Evolutionary conservation across 1,140 invertebrate genomes (phyloP), one percentile per base, ranked within the genome.

Genomic region (Pectinophora gossypiella): DNA sequence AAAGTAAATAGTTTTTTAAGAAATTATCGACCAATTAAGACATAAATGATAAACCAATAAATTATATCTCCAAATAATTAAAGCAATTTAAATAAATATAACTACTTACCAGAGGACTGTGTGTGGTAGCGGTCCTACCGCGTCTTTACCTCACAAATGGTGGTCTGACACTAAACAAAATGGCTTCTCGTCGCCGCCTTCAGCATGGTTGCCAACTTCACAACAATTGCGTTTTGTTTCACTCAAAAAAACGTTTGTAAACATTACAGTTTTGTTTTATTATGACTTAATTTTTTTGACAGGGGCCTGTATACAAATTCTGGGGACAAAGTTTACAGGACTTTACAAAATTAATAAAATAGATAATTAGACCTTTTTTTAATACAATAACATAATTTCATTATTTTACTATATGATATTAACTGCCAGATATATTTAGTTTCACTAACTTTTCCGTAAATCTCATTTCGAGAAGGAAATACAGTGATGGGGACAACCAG

Each of bases 261-360:
- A 55, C 43, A 38, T 52, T 49, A 52, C 21, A 51, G 15, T 48
- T 61, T 50, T 53, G 27, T 49, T 55, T 36, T 54, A 56, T 19
- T 52, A 32, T 58, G 52, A 23, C 36, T 49, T 58, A 44, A 54
- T 43, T 32, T 54, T 51, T 61, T 56, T 56, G 46, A 40, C 53
- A 56, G 53, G 50, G 58, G 53, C 49, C 47, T 61, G 46, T 19
- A 10, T 45, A 13, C 5, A 45, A 45, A 45, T 19, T 19, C 19
- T 19, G 16, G 19, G 43, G 43, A 61, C 47, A 61, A 53, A 46
- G 32, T 56, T 60, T 52, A 23, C 45, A 49, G 23, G 46, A 6
- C 3, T 52, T 52, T 56, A 49, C 21, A 38, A 56, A 49, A 47
- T 50, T 32, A 16, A 43, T 27, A 12, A 56, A 42, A 56, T 49